Base-by-base conservation (phyloP, 2,113 vertebrate genomes). In the Smithornis capensis region DNA sequence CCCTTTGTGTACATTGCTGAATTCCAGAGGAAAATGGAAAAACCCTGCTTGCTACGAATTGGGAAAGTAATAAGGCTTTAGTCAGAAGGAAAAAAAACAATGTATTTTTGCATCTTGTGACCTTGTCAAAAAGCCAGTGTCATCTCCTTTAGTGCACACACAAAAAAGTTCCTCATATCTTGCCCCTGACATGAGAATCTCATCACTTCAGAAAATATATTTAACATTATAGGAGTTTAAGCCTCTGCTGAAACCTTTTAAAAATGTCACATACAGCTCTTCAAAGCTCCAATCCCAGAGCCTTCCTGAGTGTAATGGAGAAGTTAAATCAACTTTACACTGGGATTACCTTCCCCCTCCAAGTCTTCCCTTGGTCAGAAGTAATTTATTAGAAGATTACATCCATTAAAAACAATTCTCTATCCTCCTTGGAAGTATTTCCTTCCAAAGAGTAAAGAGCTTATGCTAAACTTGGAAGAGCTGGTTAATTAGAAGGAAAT, bases 331-430 rank as follows among this genome's bases (percentile, higher is more conserved):
- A 93, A 91, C 93, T 96, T 97, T 97, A 96, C 77, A 94, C 92
- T 95, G 92, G 95, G 92, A 97, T 95, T 98, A 95, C 82, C 64
- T 97, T 96, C 71, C 93, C 69, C 91, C 78, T 96, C 76, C 89
- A 40, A 90, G 81, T 70, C 90, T 96, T 93, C 75, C 70, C 91
- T 70, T 91, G 91, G 93, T 96, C 91, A 95, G 86, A 92, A 96
- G 73, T 96, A 96, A 97, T 97, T 96, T 97, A 93, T 97, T 96
- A 94, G 94, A 95, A 95, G 97, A 98, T 97, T 97, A 97, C 27
- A 65, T 89, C 68, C 75, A 95, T 97, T 98, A 96, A 97, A 97
- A 97, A 80, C 65, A 93, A 95, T 77, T 95, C 94, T 97, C 92
- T 92, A 96, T 92, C 83, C 87, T 97, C 79, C 94, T 96, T 91